These are phyloP conservation scores for Myiopsitta monachus DNA, from an alignment of 2,113 vertebrate genomes.

Conservation along the genomic window DNA sequence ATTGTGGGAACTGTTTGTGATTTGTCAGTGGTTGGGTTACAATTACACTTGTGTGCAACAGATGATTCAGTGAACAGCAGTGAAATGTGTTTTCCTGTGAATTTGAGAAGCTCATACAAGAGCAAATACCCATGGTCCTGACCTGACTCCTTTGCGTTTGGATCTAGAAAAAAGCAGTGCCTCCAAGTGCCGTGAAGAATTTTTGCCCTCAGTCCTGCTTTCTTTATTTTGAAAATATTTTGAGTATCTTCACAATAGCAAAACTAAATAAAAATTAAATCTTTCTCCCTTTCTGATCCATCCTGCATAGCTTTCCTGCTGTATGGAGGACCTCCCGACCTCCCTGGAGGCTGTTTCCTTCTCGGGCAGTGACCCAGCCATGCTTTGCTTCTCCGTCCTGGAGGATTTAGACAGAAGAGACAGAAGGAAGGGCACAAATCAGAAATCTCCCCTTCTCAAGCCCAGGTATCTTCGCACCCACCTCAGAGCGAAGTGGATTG, in stretches of 20 bases:
- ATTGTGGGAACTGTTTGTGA: background rate
- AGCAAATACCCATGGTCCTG: background rate
- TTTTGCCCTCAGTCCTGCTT: background rate
- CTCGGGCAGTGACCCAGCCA: rapidly evolving
- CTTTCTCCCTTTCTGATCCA: background rate
- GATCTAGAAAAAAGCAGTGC: background rate
- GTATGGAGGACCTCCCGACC: background rate
- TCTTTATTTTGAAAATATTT: background rate
- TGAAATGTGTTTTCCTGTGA: background rate
- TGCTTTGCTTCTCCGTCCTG: background rate
- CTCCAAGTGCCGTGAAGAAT: background rate
- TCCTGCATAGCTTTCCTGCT: background rate
- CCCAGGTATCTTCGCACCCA: background rate
- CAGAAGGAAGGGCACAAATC: background rate
- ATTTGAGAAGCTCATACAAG: background rate
- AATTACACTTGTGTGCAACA: background rate
- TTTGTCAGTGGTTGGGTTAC: background rate
- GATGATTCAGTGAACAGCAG: background rate
- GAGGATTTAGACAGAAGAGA: background rate
- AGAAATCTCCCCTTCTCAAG: background rate
- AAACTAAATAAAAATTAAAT: background rate
- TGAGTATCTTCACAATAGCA: background rate
- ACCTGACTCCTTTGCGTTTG: background rate
- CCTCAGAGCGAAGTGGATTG: background rate
- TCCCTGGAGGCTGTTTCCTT: background rate